phyloP scores from a whole-genome alignment of 2,888 invertebrate genomes.

The Andrena camellia region DNA sequence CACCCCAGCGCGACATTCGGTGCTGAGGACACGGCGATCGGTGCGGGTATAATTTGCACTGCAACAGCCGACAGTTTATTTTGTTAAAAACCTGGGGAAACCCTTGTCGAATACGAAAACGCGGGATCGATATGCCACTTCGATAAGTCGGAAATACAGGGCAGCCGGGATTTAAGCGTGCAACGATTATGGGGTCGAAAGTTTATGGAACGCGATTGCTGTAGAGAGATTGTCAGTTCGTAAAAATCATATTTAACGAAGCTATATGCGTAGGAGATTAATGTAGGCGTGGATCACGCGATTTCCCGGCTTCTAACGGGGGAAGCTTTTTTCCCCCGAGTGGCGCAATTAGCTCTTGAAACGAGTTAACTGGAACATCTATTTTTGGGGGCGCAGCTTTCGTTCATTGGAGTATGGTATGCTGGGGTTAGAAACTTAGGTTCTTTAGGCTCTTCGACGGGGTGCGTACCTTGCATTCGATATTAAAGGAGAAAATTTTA shows the following conservation, averaged over 20 bases:
- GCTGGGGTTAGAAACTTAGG: no score
- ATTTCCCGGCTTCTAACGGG: slow-evolving; percentile 13
- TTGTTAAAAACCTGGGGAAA: not conserved
- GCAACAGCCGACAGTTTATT: slow-evolving; percentile 56
- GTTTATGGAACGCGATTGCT: not conserved
- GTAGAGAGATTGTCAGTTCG: not conserved
- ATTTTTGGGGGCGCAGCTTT: slow-evolving; percentile 14
- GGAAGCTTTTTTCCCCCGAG: slow-evolving; percentile 4
- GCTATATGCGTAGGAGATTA: not conserved
- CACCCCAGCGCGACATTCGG: slow-evolving; percentile 71
- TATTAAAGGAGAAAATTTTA: not conserved
- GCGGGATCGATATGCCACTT: not conserved
- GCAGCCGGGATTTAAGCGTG: not conserved
- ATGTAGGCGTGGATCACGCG: not conserved
- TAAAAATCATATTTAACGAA: not conserved
- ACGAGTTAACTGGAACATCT: slow-evolving; percentile 40
- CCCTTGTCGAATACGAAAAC: not conserved
- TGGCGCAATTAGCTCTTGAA: slow-evolving; percentile 10
- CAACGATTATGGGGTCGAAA: not conserved
- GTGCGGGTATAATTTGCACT: slow-evolving; percentile 76
- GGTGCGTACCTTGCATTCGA: not conserved
- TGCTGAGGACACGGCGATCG: slow-evolving; percentile 72
- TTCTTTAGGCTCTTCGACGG: no score
- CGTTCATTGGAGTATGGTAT: slow-evolving; percentile 14
- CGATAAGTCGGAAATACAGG: not conserved